Evolutionary conservation across 2,797 vertebrate species (phyloP), one percentile per base, ranked within the genome.

Genomic region (Gobio occitaniae): DNA sequence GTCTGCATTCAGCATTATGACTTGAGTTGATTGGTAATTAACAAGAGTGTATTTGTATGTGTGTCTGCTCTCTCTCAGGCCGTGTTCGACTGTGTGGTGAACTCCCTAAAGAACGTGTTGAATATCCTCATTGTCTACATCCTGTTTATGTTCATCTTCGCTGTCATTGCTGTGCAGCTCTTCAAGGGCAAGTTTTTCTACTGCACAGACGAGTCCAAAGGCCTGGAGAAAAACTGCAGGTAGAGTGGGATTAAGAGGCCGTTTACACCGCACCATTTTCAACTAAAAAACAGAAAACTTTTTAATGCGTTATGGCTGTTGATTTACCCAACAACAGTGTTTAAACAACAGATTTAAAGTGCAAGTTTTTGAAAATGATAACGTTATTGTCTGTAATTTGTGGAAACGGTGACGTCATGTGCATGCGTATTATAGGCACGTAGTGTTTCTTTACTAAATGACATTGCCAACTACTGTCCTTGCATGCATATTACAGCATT

Each of bases 131-230:
- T 99, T 0, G 98, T 99, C 81, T 99, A 99, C 93, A 96, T 99
- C 94, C 97, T 99, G 88, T 99, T 99, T 95, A 99, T 99, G 98
- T 98, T 99, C 95, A 99, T 99, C 91, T 99, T 99, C n/a, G 98
- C 98, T 0, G 98, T 99, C 91, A 97, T 99, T 15, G 98, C 98
- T 0, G 98, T 99, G 84, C 98, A 99, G 91, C 97, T 99, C 86
- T 99, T 99, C 94, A 99, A 99, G 91, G 98, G 98, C 19, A 97
- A 97, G 82, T 99, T 99, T 89, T 99, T 99, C 93, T 99, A 97
- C 93, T 99, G 98, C 94, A 98, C 98, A 0, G 98, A 99, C 0
- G 97, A 97, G 91, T 99, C 98, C 11, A 99, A 99, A 92, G 96
- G 96, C 76, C 94, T 98, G 91, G 94, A 98, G 94, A 97, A 96